Base-by-base conservation (phyloP, 1,140 invertebrate genomes). In the Drosophila murphyi region DNA sequence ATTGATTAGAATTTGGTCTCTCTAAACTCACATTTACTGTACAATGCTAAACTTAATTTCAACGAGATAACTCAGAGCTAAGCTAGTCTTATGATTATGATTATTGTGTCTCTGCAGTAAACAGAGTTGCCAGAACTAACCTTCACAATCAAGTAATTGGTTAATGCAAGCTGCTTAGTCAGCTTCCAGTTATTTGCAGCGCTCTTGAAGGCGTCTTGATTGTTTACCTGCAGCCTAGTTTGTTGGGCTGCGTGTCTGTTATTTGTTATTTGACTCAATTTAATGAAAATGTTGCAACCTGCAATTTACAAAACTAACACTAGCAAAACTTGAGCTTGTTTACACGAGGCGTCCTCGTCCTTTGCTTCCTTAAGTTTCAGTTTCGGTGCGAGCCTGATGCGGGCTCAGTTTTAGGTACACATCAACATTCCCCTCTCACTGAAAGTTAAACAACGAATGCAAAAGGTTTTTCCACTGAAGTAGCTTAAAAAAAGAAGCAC, bases 221-320 rank as follows among this genome's bases (percentile, higher is more conserved):
- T 88, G 78, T 85, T 90, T 78, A 51, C 60, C 51, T 5, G 60
- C 41, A 68, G 82, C 54, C 39, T 43, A 31, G 59, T 48, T 28
- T 4, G 29, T 45, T 31, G 32, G 47, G 31, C 55, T 45, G 28
- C 63, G 55, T 45, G 55, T 29, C 67, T 71, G 76, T 62, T 77
- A 75, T 79, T 90, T 85, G 86, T 78, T 83, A 73, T 85, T 89
- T 83, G 80, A 83, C 80, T 89, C 78, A 90, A 81, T 90, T 85
- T 89, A 89, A 89, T 90, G 85, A 89, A 89, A 89, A 89, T 86
- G 86, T 89, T 89, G 86, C 86, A 89, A 81, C 81, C 78, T 90
- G 85, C 86, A 89, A 89, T 89, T 89, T 81, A 80, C 78, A 85
- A 81, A 90, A 78, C 85, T 78, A 85, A 75, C 78, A 72, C 73